Evolutionary conservation across 2,888 invertebrate species (phyloP).

Genomic region (Diachrysia chrysitis): DNA sequence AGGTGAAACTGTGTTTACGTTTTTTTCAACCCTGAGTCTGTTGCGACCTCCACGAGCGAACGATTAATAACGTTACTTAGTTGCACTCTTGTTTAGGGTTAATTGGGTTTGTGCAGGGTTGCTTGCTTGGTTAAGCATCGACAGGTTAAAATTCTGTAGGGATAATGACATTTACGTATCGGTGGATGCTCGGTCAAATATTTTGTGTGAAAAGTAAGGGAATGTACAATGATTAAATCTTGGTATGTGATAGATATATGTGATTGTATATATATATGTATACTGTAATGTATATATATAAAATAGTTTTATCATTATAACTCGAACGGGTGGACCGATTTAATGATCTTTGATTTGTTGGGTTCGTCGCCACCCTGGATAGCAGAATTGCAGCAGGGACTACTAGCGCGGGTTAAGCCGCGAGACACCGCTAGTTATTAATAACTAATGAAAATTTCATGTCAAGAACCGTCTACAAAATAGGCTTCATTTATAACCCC

Average conservation of each 20-base stretch:
- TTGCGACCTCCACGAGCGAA: constrained; percentile 54
- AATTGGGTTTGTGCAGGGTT: constrained; percentile 38
- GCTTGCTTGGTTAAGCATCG: constrained; percentile 4
- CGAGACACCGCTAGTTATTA: too few species aligned
- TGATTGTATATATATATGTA: too few species aligned
- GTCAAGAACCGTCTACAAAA: too few species aligned
- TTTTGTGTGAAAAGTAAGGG: neutral
- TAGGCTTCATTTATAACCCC: too few species aligned
- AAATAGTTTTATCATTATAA: too few species aligned
- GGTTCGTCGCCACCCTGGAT: too few species aligned
- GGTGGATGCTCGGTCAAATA: constrained; percentile 16
- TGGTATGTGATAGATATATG: neutral
- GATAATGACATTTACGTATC: constrained; percentile 12
- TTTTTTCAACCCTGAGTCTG: constrained; percentile 72
- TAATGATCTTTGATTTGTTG: too few species aligned
- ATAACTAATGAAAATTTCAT: too few species aligned
- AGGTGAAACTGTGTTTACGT: constrained; percentile 84
- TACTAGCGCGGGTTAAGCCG: too few species aligned
- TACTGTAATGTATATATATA: too few species aligned
- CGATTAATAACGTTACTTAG: constrained; percentile 60
- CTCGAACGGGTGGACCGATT: too few species aligned
- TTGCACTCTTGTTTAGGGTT: constrained; percentile 45
- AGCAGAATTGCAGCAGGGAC: too few species aligned
- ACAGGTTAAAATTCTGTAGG: neutral
- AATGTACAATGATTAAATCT: neutral